phyloP scores from a whole-genome alignment of 2,888 invertebrate genomes.

The Eristalinus sepulchralis region DNA sequence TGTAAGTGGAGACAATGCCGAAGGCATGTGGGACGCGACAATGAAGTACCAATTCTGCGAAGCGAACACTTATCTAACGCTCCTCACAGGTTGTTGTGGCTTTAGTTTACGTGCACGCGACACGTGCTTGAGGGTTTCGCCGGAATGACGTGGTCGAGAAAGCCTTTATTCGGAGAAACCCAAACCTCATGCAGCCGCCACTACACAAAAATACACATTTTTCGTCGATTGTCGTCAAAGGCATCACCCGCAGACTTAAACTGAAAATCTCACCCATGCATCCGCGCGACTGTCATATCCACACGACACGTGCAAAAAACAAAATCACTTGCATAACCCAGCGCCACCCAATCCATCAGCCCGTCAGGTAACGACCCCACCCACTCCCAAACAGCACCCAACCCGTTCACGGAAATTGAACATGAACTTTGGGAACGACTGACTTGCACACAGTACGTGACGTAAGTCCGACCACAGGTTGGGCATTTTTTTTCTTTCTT shows the following conservation, averaged over 20 bases:
- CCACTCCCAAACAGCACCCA: background rate
- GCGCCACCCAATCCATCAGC: background rate
- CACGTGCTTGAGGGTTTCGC: background rate
- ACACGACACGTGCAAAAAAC: background rate
- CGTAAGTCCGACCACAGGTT: slow-evolving; percentile 6
- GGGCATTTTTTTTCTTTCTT: background rate
- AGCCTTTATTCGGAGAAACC: no score
- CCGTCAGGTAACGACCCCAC: background rate
- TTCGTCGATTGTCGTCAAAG: background rate
- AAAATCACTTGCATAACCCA: background rate
- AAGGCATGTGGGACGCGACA: background rate
- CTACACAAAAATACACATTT: no score
- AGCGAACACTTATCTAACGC: background rate
- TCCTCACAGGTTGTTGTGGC: background rate
- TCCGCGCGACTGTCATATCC: background rate
- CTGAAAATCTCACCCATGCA: background rate
- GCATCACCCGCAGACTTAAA: background rate
- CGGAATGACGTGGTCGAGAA: background rate
- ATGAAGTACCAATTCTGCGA: background rate
- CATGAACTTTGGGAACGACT: background rate
- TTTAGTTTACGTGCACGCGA: background rate
- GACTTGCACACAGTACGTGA: background rate
- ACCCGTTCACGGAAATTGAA: slow-evolving; percentile 7
- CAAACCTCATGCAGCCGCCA: no score
- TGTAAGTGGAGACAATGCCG: background rate